phyloP scores from a whole-genome alignment of 2,888 invertebrate species.

The Ichneumoninae sp. region DNA sequence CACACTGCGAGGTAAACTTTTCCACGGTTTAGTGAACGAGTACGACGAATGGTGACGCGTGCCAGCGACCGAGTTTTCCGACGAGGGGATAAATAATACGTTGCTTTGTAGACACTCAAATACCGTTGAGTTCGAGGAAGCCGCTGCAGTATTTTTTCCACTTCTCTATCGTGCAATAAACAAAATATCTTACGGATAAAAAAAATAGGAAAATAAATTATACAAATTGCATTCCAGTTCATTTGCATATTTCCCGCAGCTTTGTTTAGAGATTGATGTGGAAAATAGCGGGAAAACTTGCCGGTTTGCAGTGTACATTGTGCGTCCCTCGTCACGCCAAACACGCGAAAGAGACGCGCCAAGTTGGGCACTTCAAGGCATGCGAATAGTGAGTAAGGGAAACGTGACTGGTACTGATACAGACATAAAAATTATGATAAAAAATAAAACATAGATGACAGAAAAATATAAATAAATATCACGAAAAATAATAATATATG shows the following conservation, averaged over 20 bases:
- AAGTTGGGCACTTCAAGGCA: slow-evolving; percentile 31
- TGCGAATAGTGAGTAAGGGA: slow-evolving; percentile 54
- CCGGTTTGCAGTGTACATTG: slow-evolving; percentile 17
- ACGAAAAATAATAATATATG: too few species aligned
- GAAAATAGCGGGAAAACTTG: slow-evolving; percentile 11
- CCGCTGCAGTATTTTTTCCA: neutral
- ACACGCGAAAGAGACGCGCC: slow-evolving; percentile 24
- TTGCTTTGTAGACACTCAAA: neutral
- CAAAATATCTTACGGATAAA: neutral
- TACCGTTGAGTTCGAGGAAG: neutral
- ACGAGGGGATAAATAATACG: neutral
- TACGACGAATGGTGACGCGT: slow-evolving; percentile 39
- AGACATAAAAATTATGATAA: neutral
- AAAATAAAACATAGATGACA: neutral
- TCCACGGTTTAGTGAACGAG: slow-evolving; percentile 32
- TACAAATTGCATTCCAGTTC: neutral
- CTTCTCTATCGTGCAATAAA: neutral
- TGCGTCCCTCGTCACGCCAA: neutral
- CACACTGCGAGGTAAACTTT: neutral
- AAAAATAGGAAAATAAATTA: neutral
- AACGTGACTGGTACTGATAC: slow-evolving; percentile 38
- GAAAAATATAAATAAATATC: too few species aligned
- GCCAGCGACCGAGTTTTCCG: slow-evolving; percentile 27
- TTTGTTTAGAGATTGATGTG: slow-evolving; percentile 5
- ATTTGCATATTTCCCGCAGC: neutral